Evolutionary conservation across 2,797 vertebrate species (phyloP).

Genomic region (Phrynocephalus vlangalii): DNA sequence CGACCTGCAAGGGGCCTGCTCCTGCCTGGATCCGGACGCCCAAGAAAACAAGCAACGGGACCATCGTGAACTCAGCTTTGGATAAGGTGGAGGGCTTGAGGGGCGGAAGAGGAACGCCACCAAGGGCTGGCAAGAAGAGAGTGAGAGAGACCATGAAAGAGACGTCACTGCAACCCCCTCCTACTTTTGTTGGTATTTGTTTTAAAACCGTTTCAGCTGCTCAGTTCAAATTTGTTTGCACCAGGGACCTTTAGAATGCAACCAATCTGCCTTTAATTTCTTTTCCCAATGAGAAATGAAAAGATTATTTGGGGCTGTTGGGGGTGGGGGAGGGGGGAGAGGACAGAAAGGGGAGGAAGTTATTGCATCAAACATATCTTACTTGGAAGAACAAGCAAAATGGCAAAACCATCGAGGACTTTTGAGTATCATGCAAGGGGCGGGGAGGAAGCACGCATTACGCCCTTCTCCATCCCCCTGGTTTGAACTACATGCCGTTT

Average conservation of each 20-base stretch:
- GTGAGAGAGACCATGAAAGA: conserved; percentile 80
- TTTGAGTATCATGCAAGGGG: conserved; percentile 56
- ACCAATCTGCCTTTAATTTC: conserved; percentile 86
- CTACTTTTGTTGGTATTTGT: conserved; percentile 80
- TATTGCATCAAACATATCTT: conserved; percentile 72
- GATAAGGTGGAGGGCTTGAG: conserved; percentile 63
- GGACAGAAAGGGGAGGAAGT: conserved; percentile 45
- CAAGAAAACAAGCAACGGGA: conserved; percentile 87
- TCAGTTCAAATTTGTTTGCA: conserved; percentile 83
- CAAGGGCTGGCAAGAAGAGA: conserved; percentile 80
- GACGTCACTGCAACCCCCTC: conserved; percentile 76
- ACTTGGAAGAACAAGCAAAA: conserved; percentile 70
- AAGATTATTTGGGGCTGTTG: conserved; percentile 36
- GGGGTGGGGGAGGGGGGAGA: conserved; percentile 26
- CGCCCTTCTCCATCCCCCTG: conserved; percentile 82
- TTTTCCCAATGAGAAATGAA: conserved; percentile 76
- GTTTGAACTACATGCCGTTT: conserved; percentile 63
- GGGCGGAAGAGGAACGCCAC: conserved; percentile 69
- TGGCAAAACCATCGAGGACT: conserved; percentile 74
- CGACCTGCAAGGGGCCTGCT: conserved; percentile 91
- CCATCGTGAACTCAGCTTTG: conserved; percentile 79
- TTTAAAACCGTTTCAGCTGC: conserved; percentile 81
- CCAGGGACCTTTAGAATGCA: conserved; percentile 85
- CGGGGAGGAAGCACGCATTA: conserved; percentile 77
- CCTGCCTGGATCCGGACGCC: conserved; percentile 92